A percentile compares a stretch with the other conserved stretches of the same genome.
These are phyloP conservation scores for Oryctes rhinoceros DNA, from an alignment of 1,140 invertebrate genomes.

Conservation along the genomic window DNA sequence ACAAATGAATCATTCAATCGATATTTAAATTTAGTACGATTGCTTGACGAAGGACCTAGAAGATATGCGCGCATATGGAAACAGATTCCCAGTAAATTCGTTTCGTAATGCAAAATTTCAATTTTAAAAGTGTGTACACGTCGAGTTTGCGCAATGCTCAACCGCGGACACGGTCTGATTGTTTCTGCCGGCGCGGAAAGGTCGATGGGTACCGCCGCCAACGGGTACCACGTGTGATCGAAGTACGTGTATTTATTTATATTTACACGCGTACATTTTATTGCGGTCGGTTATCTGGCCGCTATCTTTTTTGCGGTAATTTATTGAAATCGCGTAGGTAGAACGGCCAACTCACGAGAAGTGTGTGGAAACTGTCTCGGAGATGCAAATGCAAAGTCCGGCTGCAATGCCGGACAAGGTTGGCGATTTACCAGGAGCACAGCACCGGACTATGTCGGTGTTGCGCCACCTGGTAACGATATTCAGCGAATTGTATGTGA, in stretches of 20 bases:
- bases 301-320: not conserved
- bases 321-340: not conserved
- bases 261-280: not conserved
- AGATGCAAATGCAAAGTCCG: conserved; percentile 30
- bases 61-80: not conserved
- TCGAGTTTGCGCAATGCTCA: not conserved
- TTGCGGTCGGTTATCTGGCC: not conserved
- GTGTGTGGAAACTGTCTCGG: conserved; percentile 10
- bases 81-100: not conserved
- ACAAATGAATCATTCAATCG: not conserved
- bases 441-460: not conserved
- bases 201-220: not conserved
- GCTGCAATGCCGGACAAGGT: conserved; percentile 12
- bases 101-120: conserved; percentile 15
- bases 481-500: too few species aligned
- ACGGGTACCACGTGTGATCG: not conserved
- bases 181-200: conserved; percentile 3
- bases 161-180: conserved; percentile 29
- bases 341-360: not conserved
- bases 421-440: not conserved
- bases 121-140: conserved; percentile 20
- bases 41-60: not conserved
- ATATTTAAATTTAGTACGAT: conserved; percentile 10
- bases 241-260: conserved; percentile 4
- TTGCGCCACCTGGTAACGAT: too few species aligned